Percentiles rank a stretch among this genome's conserved stretches.
Conservation (phyloP, 2,888 invertebrate species). For the Heliconius sara region DNA sequence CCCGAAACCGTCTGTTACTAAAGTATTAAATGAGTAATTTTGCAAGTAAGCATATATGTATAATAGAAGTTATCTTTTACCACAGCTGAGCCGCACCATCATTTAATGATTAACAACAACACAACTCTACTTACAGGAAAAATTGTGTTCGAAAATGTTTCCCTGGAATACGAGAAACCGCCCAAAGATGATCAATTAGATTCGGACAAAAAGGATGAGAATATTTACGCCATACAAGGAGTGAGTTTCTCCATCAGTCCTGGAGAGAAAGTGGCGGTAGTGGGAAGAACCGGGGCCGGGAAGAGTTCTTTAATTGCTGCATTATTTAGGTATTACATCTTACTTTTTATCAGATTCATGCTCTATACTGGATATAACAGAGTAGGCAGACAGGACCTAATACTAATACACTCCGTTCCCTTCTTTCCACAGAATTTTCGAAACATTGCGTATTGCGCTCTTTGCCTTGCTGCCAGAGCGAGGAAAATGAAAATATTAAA, state of each 20-base stretch:
- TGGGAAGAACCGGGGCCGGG: slow-evolving; percentile 93
- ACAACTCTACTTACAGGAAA: slow-evolving; percentile 60
- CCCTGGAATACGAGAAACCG: slow-evolving; percentile 72
- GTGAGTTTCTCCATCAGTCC: slow-evolving; percentile 83
- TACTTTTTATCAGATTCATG: too few relatives aligned
- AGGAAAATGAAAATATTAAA: too few relatives aligned
- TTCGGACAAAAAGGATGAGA: slow-evolving; percentile 75
- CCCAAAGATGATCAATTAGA: slow-evolving; percentile 55
- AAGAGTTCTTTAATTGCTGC: slow-evolving; percentile 90
- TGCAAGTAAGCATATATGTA: too few relatives aligned
- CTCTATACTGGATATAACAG: too few relatives aligned
- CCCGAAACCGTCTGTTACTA: too few relatives aligned
- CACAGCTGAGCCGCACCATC: too few relatives aligned
- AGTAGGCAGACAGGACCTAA: too few relatives aligned
- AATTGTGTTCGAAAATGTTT: slow-evolving; percentile 74
- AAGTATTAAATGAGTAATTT: too few relatives aligned
- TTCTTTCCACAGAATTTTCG: too few relatives aligned
- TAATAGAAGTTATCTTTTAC: background rate
- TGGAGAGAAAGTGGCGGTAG: slow-evolving; percentile 89
- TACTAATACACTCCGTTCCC: too few relatives aligned
- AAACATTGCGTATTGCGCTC: too few relatives aligned
- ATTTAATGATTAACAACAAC: background rate
- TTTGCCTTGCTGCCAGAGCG: too few relatives aligned
- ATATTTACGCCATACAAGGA: slow-evolving; percentile 63
- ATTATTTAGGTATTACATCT: slow-evolving; percentile 84